phyloP scores from a whole-genome alignment of 2,113 vertebrate species.

The Dinomys branickii region DNA sequence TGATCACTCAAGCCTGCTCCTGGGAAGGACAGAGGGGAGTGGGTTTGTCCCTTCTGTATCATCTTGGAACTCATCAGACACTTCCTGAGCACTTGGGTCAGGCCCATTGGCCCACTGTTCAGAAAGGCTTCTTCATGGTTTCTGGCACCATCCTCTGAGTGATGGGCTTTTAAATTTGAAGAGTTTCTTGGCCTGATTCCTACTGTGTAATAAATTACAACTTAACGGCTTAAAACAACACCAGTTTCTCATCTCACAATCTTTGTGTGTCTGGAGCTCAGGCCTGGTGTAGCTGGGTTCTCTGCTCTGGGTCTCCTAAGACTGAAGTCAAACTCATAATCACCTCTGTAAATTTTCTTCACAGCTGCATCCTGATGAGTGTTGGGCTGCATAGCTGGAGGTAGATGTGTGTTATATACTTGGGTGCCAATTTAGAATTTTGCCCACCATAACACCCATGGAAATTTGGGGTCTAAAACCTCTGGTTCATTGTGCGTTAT shows the following conservation, averaged over 20 bases:
- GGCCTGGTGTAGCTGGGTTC: background rate
- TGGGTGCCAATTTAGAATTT: background rate
- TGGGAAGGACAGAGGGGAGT: too few relatives aligned
- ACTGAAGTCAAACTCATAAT: background rate
- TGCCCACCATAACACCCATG: background rate
- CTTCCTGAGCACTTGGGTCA: too few relatives aligned
- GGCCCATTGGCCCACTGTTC: background rate
- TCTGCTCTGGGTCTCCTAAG: background rate
- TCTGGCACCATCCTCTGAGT: background rate
- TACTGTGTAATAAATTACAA: background rate
- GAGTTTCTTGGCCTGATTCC: background rate
- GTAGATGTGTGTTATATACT: rapidly evolving
- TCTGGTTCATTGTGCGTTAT: background rate
- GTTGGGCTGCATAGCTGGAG: background rate
- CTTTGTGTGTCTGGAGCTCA: background rate
- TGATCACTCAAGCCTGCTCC: rapidly evolving
- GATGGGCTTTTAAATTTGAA: background rate
- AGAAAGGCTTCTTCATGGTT: background rate
- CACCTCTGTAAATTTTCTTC: background rate
- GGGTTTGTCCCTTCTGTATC: rapidly evolving
- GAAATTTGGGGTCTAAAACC: background rate
- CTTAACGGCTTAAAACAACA: background rate
- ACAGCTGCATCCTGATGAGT: background rate
- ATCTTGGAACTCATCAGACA: background rate
- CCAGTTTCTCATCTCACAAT: background rate